Conservation (phyloP, 2,888 invertebrate species). For the Callyntrura guangdongensis region DNA sequence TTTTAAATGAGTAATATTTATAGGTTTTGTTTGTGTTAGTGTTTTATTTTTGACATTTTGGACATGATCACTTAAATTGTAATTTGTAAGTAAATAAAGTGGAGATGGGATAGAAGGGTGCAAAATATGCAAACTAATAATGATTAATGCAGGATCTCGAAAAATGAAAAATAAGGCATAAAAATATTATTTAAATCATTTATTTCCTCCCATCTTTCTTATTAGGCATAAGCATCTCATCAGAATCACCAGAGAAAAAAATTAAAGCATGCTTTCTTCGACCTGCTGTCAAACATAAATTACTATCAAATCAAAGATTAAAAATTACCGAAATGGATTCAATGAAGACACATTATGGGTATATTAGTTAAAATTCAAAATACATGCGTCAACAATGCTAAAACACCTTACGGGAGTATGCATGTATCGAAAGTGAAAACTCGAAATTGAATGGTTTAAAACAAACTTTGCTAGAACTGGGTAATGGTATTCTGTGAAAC, state of each 20-base stretch:
- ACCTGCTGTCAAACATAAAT: background rate
- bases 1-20: no score
- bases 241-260: slow-evolving; percentile 46
- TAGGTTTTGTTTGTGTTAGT: no score
- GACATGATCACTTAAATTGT: no score
- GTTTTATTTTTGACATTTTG: no score
- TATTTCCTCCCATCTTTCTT: slow-evolving; percentile 42
- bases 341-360: background rate
- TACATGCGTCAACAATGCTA: background rate
- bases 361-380: background rate
- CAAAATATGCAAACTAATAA: background rate
- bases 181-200: slow-evolving; percentile 44
- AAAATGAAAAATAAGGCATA: slow-evolving; percentile 2
- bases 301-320: background rate
- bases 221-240: background rate
- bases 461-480: background rate
- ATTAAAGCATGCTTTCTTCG: slow-evolving; percentile 46
- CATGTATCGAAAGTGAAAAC: background rate
- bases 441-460: background rate
- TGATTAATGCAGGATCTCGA: background rate
- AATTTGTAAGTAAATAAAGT: background rate
- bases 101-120: background rate
- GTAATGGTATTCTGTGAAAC: slow-evolving; percentile 20
- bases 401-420: background rate
- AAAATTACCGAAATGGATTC: slow-evolving; percentile 19